Evolutionary conservation across 2,113 vertebrate species (phyloP), one percentile per base, ranked within the genome.

Genomic region (Scatophagus argus): DNA sequence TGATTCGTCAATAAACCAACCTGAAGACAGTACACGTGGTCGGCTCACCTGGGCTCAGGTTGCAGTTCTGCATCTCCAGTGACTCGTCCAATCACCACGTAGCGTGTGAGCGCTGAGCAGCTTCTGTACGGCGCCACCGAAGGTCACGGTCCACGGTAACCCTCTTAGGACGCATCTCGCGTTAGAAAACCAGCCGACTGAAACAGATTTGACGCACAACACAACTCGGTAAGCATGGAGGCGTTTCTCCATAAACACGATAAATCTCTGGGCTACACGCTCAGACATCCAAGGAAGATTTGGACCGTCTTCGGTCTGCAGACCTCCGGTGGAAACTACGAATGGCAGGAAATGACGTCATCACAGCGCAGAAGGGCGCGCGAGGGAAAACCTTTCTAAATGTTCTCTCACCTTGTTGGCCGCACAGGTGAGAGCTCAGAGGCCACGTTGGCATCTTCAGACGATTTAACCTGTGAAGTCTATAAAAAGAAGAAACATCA

Each of bases 271-370:
- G n/a, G n/a, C n/a, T n/a, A 14, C 23, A 73, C 85, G 85, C 87
- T 87, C 88, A 87, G 85, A 90, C 88, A 90, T 89, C 89, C 88
- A 92, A 92, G 88, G 91, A 92, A 90, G 88, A 5, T 10, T 89
- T 80, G 69, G 3, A 3, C 89, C 89, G 0, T 92, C 91, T 80
- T 54, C 13, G 88, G 89, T 74, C 74, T 0, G 0, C 1, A 8
- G 81, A 86, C 84, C 84, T 86, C 84, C 44, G 84, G 84, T 79
- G 84, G 70, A 83, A 83, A 86, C 85, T 87, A 73, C 85, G 85
- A 87, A 87, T 83, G 85, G 71, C 55, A 74, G 77, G 81, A 81
- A 81, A 36, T n/a, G 1, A 0, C 6, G 0, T 92, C 91, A 89
- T 92, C 90, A 92, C 80, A 61, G 87, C 52, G 49, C 6, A 14